phyloP scores from a whole-genome alignment of 2,797 vertebrate genomes.

The Phoeniculus purpureus region DNA sequence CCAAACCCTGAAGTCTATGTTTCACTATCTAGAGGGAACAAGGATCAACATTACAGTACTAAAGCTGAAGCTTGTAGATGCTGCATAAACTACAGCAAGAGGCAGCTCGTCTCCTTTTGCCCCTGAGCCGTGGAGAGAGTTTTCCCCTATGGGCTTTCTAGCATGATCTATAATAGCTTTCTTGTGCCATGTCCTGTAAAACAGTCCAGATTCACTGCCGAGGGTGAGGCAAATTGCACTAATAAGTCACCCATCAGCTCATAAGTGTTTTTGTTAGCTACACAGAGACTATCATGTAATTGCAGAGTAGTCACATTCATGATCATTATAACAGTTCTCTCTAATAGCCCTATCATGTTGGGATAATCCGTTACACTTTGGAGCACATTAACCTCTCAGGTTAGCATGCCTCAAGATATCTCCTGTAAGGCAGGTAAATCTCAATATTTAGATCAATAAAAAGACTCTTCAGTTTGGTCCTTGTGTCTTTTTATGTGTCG shows the following conservation, averaged over 20 bases:
- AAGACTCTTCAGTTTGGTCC: background rate
- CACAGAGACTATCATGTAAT: background rate
- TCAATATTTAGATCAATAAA: conserved; percentile 51
- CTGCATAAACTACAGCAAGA: background rate
- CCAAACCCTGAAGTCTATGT: background rate
- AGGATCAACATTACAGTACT: background rate
- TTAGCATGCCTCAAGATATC: conserved; percentile 1
- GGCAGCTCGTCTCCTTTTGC: background rate
- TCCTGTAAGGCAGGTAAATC: background rate
- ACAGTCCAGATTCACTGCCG: background rate
- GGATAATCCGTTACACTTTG: background rate
- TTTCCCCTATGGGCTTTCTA: background rate
- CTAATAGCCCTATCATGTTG: background rate
- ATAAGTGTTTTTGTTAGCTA: background rate
- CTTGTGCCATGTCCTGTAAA: background rate
- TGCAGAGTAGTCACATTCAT: background rate
- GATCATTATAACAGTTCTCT: background rate
- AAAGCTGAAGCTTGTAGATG: background rate
- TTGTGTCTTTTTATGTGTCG: conserved; percentile 53
- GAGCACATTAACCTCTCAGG: background rate
- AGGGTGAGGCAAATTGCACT: background rate
- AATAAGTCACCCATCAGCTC: background rate
- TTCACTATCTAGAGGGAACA: background rate
- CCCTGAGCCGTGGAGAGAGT: background rate
- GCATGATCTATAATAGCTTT: background rate